phyloP scores from a whole-genome alignment of 2,797 vertebrate species.

The Sardinella longiceps region DNA sequence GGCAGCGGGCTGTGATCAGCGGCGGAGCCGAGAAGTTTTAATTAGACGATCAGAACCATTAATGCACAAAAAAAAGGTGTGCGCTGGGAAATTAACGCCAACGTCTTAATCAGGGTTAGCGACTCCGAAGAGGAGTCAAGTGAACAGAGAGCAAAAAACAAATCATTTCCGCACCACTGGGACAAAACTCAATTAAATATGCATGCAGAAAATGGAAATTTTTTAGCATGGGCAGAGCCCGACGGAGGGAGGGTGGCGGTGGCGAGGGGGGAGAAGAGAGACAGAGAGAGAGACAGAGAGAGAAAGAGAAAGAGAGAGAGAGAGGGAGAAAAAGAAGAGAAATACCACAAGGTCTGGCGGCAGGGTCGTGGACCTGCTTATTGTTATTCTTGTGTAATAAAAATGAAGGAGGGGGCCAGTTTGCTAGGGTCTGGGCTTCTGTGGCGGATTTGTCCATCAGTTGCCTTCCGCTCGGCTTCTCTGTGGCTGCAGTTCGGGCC shows the following conservation, averaged over 20 bases:
- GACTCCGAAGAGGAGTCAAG: conserved; percentile 89
- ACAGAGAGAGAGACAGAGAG: neutral
- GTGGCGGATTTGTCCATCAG: conserved; percentile 74
- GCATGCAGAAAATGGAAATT: conserved; percentile 87
- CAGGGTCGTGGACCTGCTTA: conserved; percentile 80
- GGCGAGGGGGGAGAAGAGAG: neutral
- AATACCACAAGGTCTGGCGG: conserved; percentile 76
- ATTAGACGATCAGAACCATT: conserved; percentile 89
- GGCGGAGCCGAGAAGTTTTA: conserved; percentile 87
- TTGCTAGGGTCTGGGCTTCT: conserved; percentile 73
- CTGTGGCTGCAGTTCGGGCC: conserved; percentile 54
- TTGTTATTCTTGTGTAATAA: conserved; percentile 86
- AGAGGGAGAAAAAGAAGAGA: conserved; percentile 51
- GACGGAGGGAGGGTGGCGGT: conserved; percentile 54
- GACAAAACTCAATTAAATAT: conserved; percentile 89
- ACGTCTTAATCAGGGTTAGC: conserved; percentile 89
- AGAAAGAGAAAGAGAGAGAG: neutral
- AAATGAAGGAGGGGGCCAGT: conserved; percentile 76
- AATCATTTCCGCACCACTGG: conserved; percentile 88
- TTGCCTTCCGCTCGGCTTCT: conserved; percentile 77
- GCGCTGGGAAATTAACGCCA: conserved; percentile 88
- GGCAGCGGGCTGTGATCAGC: conserved; percentile 86
- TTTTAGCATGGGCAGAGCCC: conserved; percentile 79
- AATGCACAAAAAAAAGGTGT: conserved; percentile 89
- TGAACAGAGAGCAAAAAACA: conserved; percentile 89